Conservation (phyloP, 2,113 vertebrate genomes). For the Ifrita kowaldi region DNA sequence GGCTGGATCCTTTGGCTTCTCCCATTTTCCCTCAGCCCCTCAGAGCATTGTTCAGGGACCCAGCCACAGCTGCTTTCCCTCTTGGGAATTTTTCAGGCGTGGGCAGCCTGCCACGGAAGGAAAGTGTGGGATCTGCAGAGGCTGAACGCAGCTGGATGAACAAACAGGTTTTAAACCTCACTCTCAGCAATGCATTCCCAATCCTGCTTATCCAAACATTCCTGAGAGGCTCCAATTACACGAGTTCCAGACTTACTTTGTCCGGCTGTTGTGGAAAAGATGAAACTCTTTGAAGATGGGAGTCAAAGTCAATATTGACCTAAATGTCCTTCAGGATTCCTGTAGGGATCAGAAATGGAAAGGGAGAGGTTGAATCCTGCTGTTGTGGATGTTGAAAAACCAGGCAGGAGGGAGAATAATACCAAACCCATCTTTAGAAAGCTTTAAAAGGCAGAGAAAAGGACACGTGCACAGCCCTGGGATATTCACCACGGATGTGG, state of each 20-base stretch:
- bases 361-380: not conserved
- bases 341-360: not conserved
- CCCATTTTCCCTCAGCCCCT: not conserved
- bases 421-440: not conserved
- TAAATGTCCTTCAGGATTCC: not conserved
- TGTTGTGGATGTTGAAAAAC: not conserved
- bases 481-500: not conserved
- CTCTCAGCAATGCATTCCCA: rapidly evolving
- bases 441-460: not conserved
- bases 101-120: not conserved
- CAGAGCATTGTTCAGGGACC: not conserved
- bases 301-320: not conserved
- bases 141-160: not conserved
- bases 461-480: not conserved
- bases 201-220: not conserved
- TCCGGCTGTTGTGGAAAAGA: not conserved
- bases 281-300: not conserved
- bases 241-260: not conserved
- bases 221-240: not conserved
- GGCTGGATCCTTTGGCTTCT: not conserved
- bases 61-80: not conserved
- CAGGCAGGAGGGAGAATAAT: not conserved
- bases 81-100: not conserved
- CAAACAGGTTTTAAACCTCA: not conserved
- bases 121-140: not conserved